Evolutionary conservation across 2,113 vertebrate species (phyloP).

Genomic region (Lathamus discolor): DNA sequence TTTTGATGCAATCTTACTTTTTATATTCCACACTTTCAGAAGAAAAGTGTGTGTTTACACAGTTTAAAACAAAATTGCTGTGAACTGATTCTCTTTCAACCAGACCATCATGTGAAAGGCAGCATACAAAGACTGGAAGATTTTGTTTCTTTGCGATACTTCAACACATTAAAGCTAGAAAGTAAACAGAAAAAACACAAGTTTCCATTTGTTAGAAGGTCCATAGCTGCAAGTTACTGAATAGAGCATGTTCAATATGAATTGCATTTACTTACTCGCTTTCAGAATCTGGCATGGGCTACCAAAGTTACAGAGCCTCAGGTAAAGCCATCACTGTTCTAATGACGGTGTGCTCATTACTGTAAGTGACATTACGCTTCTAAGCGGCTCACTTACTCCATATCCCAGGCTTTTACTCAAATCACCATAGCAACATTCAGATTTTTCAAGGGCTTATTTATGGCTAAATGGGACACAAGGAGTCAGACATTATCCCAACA

Average conservation of each 20-base stretch:
- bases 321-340: not conserved
- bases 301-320: not conserved
- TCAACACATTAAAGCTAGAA: not conserved
- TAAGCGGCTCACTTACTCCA: slow-evolving; percentile 24
- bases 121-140: not conserved
- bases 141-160: not conserved
- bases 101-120: not conserved
- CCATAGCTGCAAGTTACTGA: not conserved
- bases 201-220: not conserved
- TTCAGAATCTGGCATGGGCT: not conserved
- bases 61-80: not conserved
- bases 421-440: slow-evolving; percentile 67
- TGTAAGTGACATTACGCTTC: slow-evolving; percentile 54
- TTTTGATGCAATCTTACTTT: not conserved
- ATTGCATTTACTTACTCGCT: not conserved
- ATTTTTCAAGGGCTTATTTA: slow-evolving; percentile 70
- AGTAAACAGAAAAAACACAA: not conserved
- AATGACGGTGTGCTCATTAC: not conserved
- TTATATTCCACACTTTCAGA: not conserved
- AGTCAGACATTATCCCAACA: slow-evolving; percentile 69
- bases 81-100: not conserved
- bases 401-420: slow-evolving; percentile 50
- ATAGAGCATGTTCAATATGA: not conserved
- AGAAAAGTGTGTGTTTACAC: not conserved
- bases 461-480: slow-evolving; percentile 70